phyloP scores from a whole-genome alignment of 2,888 invertebrate species.

The Stegana nigrithorax region DNA sequence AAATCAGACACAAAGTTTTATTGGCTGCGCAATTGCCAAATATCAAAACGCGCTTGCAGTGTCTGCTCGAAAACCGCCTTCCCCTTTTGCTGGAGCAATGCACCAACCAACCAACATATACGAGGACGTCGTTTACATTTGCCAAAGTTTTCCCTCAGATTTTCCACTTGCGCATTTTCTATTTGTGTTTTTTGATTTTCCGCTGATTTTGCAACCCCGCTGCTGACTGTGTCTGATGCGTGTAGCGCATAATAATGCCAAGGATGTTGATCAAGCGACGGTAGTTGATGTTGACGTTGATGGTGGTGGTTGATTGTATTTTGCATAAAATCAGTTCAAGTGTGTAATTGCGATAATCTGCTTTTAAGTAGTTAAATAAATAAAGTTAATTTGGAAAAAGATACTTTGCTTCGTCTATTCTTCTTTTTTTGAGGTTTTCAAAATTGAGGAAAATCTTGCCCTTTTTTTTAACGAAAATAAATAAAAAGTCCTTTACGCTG shows the following conservation, averaged over 20 bases:
- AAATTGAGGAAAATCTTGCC: constrained; percentile 33
- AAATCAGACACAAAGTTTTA: no score
- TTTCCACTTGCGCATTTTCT: constrained; percentile 9
- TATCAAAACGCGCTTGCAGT: no score
- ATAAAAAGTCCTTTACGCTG: constrained; percentile 1
- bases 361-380: constrained; percentile 67
- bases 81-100: no score
- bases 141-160: not conserved
- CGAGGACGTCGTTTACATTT: no score
- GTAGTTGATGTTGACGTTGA: no score
- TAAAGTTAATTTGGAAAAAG: constrained; percentile 63
- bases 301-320: constrained; percentile 18
- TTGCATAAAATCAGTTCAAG: constrained; percentile 61
- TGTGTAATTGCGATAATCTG: constrained; percentile 68
- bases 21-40: no score
- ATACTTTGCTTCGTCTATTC: constrained; percentile 41
- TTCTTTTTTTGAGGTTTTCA: constrained; percentile 9
- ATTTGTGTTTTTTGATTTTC: constrained; percentile 22
- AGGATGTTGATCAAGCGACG: no score
- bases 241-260: no score
- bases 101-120: no score
- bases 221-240: constrained; percentile 23
- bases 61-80: no score
- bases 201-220: constrained; percentile 25
- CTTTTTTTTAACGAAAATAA: not conserved